Conservation (phyloP, 2,797 vertebrate genomes). For the Phalloptychus januarius region DNA sequence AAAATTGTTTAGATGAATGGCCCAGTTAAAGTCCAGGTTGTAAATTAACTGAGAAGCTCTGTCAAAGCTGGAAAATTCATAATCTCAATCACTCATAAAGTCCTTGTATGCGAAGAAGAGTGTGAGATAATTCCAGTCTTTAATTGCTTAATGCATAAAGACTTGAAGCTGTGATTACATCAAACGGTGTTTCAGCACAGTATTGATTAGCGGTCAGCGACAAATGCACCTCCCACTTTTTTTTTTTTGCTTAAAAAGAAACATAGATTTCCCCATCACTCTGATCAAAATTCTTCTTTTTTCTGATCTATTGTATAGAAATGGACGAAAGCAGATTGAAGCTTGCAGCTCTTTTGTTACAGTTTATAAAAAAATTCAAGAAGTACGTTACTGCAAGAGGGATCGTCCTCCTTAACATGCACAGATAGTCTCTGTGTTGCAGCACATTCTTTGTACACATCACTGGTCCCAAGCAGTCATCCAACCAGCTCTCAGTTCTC, state of each 20-base stretch:
- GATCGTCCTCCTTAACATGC: background rate
- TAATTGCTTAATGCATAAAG: background rate
- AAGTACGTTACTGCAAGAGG: background rate
- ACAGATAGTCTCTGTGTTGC: slow-evolving; percentile 25
- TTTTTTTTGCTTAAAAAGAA: background rate
- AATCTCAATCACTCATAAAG: no score
- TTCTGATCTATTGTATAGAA: background rate
- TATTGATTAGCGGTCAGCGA: background rate
- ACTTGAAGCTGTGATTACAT: background rate
- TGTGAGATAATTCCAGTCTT: background rate
- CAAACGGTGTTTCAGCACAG: background rate
- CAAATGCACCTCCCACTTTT: background rate
- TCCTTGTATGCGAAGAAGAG: background rate
- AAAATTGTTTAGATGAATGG: background rate
- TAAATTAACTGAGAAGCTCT: background rate
- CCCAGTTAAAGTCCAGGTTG: background rate
- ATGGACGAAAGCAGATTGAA: background rate
- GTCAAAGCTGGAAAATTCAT: no score
- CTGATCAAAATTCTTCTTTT: background rate
- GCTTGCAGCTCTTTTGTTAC: background rate
- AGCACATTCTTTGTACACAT: background rate
- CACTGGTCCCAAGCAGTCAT: background rate
- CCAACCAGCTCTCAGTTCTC: background rate
- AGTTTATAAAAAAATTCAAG: background rate
- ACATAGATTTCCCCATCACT: background rate